Conservation (phyloP, 2,797 vertebrate genomes). For the Triplophysa bombifrons region DNA sequence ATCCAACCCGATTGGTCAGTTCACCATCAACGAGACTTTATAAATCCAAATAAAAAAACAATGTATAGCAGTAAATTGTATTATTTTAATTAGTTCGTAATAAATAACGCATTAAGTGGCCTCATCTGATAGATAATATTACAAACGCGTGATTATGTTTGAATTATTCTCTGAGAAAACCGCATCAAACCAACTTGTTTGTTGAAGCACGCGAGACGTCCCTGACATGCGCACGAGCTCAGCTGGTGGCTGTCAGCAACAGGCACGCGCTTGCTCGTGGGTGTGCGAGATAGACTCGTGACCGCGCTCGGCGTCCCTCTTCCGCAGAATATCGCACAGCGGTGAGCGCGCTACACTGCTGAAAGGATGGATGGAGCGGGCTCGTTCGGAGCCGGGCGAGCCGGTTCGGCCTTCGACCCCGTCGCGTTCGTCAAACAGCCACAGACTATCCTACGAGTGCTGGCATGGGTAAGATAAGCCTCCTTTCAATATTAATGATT, state of each 20-base stretch:
- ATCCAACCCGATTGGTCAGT: background rate
- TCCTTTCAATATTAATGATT: background rate
- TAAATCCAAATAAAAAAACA: background rate
- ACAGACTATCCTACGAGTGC: conserved; percentile 86
- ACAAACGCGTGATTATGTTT: too few species aligned
- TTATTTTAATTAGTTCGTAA: too few species aligned
- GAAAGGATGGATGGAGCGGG: conserved; percentile 80
- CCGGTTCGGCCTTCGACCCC: conserved; percentile 83
- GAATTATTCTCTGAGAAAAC: too few species aligned
- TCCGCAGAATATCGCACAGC: background rate
- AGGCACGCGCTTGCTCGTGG: background rate
- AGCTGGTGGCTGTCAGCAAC: background rate
- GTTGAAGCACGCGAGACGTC: background rate
- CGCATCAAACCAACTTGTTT: too few species aligned
- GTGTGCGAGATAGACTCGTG: background rate
- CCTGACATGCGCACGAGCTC: background rate
- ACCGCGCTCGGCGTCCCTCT: background rate
- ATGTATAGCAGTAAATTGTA: too few species aligned
- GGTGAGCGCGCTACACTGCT: conserved; percentile 33
- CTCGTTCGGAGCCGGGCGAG: conserved; percentile 87
- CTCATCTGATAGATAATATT: too few species aligned
- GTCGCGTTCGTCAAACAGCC: conserved; percentile 87
- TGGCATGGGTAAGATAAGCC: conserved; percentile 82
- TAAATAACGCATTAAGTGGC: too few species aligned
- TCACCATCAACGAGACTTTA: background rate